Evolutionary conservation across 1,140 invertebrate genomes (phyloP).

Genomic region (Sitodiplosis mosellana): DNA sequence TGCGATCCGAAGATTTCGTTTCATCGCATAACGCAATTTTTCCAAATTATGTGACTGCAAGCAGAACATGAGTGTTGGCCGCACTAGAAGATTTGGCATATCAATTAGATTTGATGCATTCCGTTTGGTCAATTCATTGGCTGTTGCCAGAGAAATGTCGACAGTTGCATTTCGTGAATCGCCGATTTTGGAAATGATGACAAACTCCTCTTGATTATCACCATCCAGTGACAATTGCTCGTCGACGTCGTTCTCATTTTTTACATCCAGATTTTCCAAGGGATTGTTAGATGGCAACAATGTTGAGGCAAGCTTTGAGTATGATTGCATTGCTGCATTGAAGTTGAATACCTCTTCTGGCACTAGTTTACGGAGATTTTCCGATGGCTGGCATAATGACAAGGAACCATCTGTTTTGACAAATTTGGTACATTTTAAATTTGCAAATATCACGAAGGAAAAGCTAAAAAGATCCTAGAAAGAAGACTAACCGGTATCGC

Average conservation of each 20-base stretch:
- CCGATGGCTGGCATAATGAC: constrained; percentile 62
- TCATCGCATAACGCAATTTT: constrained; percentile 62
- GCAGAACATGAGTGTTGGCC: constrained; percentile 69
- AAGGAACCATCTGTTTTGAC: constrained; percentile 44
- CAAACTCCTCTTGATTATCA: neutral
- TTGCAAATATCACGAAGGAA: too few species aligned
- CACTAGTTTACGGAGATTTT: constrained; percentile 50
- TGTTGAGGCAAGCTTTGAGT: too few species aligned
- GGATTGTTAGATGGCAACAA: neutral
- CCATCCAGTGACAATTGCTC: neutral
- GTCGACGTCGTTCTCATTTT: neutral
- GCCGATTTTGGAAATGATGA: neutral
- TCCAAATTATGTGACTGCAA: constrained; percentile 71
- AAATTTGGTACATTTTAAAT: too few species aligned
- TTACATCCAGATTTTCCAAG: neutral
- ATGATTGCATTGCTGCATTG: too few species aligned
- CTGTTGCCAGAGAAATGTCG: neutral
- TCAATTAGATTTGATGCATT: constrained; percentile 3
- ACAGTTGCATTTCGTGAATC: neutral
- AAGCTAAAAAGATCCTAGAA: neutral
- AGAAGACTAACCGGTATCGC: constrained; percentile 9
- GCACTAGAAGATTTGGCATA: constrained; percentile 24
- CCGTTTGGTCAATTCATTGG: constrained; percentile 1
- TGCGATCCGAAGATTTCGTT: constrained; percentile 60
- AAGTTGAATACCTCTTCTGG: constrained; percentile 17